Evolutionary conservation across 2,113 vertebrate species (phyloP), one percentile per base, ranked within the genome.

Genomic region (Chlamydotis undulata): DNA sequence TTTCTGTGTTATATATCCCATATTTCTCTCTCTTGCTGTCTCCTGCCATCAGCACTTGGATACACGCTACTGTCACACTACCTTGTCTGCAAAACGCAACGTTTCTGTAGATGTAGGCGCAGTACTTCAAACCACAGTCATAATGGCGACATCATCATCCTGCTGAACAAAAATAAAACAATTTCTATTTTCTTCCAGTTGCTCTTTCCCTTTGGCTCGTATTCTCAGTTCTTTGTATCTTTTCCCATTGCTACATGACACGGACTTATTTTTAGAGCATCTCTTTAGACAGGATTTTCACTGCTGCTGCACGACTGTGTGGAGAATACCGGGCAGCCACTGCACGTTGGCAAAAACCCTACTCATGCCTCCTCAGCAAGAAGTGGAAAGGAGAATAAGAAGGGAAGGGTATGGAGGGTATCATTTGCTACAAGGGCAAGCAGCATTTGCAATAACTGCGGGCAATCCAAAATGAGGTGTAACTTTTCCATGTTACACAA

Each of bases 61-160:
- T 49, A 59, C 6, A 14, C 11, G 35, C 61, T 37, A 21, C 21
- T 43, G 45, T 17, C n/a, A 43, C 39, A 71, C 39, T 15, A 14
- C 22, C 43, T 47, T 1, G 0, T 7, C 43, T 47, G 76, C 37
- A 17, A 6, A 67, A 61, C 3, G 3, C 9, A 56, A 9, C 5
- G 2, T 45, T 80, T 45, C 67, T 2, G 0, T 3, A n/a, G 43
- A 47, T 39, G 1, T 15, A 69, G 83, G 31, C 2, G 31, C 57
- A 67, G 7, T n/a, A 7, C 52, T 90, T 50, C 45, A 64, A 83
- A 83, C 69, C 26, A 47, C 14, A 71, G 56, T 43, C 33, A 9
- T 14, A 33, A 83, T 1, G 14, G 47, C 56, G 75, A 52, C 16
- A 45, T 14, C n/a, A 37, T 9, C 74, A 64, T 75, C 24, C n/a